Evolutionary conservation across 1,140 invertebrate species (phyloP).

Genomic region (Euwallacea fornicatus): DNA sequence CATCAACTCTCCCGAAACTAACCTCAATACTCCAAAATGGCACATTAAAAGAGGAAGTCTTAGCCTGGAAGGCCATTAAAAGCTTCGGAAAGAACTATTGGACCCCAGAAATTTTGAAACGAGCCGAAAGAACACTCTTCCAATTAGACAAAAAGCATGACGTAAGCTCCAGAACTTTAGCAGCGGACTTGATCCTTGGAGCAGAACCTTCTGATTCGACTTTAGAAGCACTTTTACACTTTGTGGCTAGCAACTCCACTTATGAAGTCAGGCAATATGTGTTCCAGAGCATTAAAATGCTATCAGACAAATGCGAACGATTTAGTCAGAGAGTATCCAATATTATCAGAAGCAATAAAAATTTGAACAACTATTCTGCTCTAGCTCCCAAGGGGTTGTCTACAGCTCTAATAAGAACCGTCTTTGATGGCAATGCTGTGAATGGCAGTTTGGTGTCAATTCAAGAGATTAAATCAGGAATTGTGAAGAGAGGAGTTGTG

Average conservation of each 20-base stretch:
- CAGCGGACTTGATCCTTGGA: slow-evolving; percentile 72
- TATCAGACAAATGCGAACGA: slow-evolving; percentile 57
- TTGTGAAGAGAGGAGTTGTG: slow-evolving; percentile 75
- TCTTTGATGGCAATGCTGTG: slow-evolving; percentile 61
- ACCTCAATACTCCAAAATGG: slow-evolving; percentile 56
- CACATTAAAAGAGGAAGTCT: slow-evolving; percentile 59
- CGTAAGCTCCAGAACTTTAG: slow-evolving; percentile 70
- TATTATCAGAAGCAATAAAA: slow-evolving; percentile 53
- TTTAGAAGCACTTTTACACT: slow-evolving; percentile 60
- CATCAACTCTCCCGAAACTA: slow-evolving; percentile 61
- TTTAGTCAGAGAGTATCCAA: slow-evolving; percentile 55
- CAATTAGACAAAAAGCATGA: slow-evolving; percentile 66
- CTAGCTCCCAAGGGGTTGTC: slow-evolving; percentile 70
- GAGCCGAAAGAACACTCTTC: slow-evolving; percentile 64
- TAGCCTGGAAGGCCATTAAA: slow-evolving; percentile 67
- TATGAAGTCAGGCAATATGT: slow-evolving; percentile 72
- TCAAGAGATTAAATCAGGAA: slow-evolving; percentile 73
- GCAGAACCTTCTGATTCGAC: slow-evolving; percentile 58
- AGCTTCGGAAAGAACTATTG: slow-evolving; percentile 57
- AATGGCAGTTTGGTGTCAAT: slow-evolving; percentile 73
- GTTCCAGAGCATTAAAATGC: slow-evolving; percentile 64
- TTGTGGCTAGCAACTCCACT: slow-evolving; percentile 59
- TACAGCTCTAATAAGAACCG: slow-evolving; percentile 67
- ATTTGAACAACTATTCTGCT: slow-evolving; percentile 68
- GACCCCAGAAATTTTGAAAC: slow-evolving; percentile 55